These are phyloP conservation scores for Pseudorasbora parva DNA, from an alignment of 2,113 vertebrate genomes.

Conservation along the genomic window DNA sequence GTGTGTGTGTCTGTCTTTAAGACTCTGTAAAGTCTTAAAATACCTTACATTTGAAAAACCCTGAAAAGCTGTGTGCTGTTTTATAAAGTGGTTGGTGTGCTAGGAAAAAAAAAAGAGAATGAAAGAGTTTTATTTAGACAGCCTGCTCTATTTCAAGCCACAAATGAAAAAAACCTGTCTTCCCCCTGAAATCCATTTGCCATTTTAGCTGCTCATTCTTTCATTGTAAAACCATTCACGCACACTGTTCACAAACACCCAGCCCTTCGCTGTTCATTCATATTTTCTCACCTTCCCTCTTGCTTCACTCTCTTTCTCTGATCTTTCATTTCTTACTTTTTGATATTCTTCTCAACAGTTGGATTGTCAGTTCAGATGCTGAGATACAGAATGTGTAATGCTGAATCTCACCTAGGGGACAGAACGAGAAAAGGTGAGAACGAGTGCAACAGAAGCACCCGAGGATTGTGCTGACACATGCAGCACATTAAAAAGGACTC, in stretches of 20 bases:
- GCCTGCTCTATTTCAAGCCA: neutral
- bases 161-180: neutral
- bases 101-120: neutral
- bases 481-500: neutral
- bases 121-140: neutral
- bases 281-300: neutral
- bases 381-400: conserved; percentile 29
- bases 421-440: conserved; percentile 17
- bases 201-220: neutral
- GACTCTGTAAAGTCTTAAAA: too few relatives aligned
- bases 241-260: neutral
- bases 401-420: conserved; percentile 10
- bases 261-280: neutral
- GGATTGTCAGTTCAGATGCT: conserved; percentile 29
- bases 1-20: too few relatives aligned
- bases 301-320: neutral
- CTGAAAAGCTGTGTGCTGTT: neutral
- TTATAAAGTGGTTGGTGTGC: too few relatives aligned
- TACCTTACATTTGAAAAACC: too few relatives aligned
- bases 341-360: conserved; percentile 20
- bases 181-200: neutral
- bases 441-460: neutral
- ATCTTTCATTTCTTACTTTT: conserved; percentile 19
- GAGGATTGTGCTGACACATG: neutral
- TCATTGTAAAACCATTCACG: neutral